Conservation (phyloP, 2,113 vertebrate species). For the Tragelaphus scriptus region DNA sequence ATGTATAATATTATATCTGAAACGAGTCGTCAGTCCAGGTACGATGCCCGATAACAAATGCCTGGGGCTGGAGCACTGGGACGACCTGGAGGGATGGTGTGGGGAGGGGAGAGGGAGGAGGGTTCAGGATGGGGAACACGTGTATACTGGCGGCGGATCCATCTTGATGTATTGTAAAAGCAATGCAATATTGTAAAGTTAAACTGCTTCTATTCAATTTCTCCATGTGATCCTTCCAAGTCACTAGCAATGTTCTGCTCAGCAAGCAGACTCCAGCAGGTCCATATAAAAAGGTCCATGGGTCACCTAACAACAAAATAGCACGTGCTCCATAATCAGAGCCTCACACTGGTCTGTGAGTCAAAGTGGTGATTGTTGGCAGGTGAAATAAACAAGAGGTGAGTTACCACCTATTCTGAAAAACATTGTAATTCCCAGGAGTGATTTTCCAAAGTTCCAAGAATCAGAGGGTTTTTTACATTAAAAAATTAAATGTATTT, state of each 20-base stretch:
- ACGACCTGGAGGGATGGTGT: too few species aligned
- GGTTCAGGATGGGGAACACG: too few species aligned
- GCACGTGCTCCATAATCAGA: fast-evolving
- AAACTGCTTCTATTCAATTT: not conserved
- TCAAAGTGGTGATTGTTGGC: not conserved
- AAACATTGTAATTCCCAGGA: not conserved
- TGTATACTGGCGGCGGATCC: too few species aligned
- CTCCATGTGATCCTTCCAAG: not conserved
- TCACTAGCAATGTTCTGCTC: not conserved
- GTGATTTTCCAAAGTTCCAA: not conserved
- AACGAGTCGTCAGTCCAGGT: too few species aligned
- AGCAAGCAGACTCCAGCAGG: not conserved
- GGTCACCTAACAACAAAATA: not conserved
- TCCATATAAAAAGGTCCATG: not conserved
- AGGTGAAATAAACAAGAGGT: not conserved
- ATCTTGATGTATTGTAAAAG: too few species aligned
- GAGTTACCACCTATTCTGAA: not conserved
- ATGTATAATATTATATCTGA: too few species aligned
- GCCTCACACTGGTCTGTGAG: not conserved
- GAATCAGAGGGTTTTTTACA: not conserved
- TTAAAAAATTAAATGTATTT: not conserved
- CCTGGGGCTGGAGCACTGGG: too few species aligned
- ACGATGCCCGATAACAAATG: too few species aligned
- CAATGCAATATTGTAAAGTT: too few species aligned
- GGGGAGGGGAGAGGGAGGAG: too few species aligned